Evolutionary conservation across 2,113 vertebrate species (phyloP), one percentile per base, ranked within the genome.

Genomic region (Plecotus auritus): DNA sequence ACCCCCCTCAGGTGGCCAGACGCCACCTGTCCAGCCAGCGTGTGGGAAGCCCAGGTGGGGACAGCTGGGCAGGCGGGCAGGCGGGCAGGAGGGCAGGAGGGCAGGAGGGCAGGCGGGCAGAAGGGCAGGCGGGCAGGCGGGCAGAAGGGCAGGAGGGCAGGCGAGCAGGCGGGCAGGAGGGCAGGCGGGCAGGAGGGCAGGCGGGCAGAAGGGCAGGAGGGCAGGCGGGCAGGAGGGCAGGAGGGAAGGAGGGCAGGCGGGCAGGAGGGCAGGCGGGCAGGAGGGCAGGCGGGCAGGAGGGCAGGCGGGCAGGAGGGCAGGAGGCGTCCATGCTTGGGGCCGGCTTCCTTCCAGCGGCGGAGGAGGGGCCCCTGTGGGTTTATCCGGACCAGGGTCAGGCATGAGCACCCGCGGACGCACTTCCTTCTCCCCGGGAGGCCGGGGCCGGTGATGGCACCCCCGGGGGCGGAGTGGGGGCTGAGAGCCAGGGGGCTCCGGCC

Each of bases 401-500:
- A 26, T 42, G 32, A 45, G 10, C 18, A 40, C 35, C 37, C 69
- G 7, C 37, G 4, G 37, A 40, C 11, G 20, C 22, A 6, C 26
- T 40, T 10, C 37, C 37, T 72, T 23, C 22, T 23, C 20, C 9
- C 69, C 72, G 9, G 72, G 40, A 42, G 13, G 26, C 40, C 72
- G 4, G 4, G 40, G 61, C 30, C 2, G 7, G 69, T 40, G 35
- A 72, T 10, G 0, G 66, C 32, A 26, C 17, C 54, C 0, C 0
- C 3, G 35, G 1, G 23, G 32, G 23, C 14, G 42, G 42, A 9
- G 42, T 45, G 42, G 42, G 42, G 42, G 42, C 89, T 30, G 16
- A 9, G 8, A 12, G 23, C 40, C 83, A 28, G 37, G 49, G 17
- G 4, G n/a, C 0, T 1, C 23, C 51, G 4, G 30, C 45, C 5